Base-by-base conservation (phyloP, 1,140 invertebrate species). In the Euborellia annulipes region DNA sequence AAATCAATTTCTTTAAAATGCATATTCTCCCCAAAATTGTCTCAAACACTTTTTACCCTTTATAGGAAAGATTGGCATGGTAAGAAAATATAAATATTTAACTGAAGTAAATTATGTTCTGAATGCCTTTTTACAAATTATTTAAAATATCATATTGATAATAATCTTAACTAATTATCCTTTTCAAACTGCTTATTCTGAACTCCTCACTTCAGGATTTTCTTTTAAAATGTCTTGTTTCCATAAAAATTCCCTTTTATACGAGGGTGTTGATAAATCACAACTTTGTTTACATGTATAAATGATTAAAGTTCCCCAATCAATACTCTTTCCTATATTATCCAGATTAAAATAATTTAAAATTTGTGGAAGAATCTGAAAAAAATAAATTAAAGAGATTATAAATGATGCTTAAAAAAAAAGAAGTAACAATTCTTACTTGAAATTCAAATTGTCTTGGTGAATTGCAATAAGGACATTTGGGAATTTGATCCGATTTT, bases 381-480 rank as follows among this genome's bases (percentile, higher is more conserved):
- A 71, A 55, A 27, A 53, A 50, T 55, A 53, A 40, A 48, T 53
- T 48, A 32, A 48, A 46, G 23, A 43, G 41, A 36, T 36, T 36
- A 23, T 20, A 17, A 36, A 22, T 9, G 16, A 48, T 21, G 13
- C 30, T 20, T 9, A 45, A 9, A 45, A 21, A 30, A 17, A 14
- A 16, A 47, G 4, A 17, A 38, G 20, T 41, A 17, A 20, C 14
- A 30, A 42, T 21, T 14, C 42, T 50, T 61, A 87, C 79, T 69
- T 92, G 86, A 70, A 93, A 93, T 67, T 97, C 92, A 73, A 92
- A 96, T 52, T 79, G 70, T 51, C 91, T 74, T 48, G 71, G 64
- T 14, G 68, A 66, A 46, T 73, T 71, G 66, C 92, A 97, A 46
- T 72, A 59, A 41, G 70, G 62, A 63, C 91, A 97, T 18, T 70